Evolutionary conservation across 2,113 vertebrate species (phyloP), one percentile per base, ranked within the genome.

Genomic region (Corvus moneduloides): DNA sequence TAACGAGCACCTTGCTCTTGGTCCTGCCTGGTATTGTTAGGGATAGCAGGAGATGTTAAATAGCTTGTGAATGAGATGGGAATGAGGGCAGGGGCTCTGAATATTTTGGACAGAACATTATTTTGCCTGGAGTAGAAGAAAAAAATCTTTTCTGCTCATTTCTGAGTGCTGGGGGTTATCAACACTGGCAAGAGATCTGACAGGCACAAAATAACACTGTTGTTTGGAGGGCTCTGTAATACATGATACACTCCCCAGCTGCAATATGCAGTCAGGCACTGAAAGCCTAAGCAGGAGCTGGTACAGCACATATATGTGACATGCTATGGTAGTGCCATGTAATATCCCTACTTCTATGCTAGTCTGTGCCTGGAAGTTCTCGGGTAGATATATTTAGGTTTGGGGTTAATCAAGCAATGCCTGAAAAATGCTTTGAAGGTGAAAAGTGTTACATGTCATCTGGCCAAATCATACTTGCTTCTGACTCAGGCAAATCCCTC

Each of bases 361-460:
- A 41, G 20, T 33, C 73, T 89, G 43, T 87, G 79, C 89, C 91
- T 92, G 75, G 52, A 86, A 85, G 46, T 89, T 94, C 75, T 74
- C 49, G 16, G 72, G 71, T 62, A 85, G 84, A 92, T 95, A 94
- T 90, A 89, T 89, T 95, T 87, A 93, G 51, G 62, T 80, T 87
- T 87, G 86, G 77, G 55, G 52, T 88, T 90, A 91, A 96, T 92
- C 84, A 84, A 90, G 87, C 81, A 84, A 76, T 22, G 68, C 61
- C 93, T 93, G 54, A 90, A 89, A 95, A 96, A 92, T 87, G 80
- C 88, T 95, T 93, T 96, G 93, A 96, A 92, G 92, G 84, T 90
- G 86, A 78, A 79, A 94, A 89, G 41, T 78, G 76, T 84, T 96
- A 75, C 23, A 49, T 96, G 75, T 95, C 84, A 87, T 93, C 91